Percentiles rank a stretch among this genome's conserved stretches.
phyloP scores from a whole-genome alignment of 2,888 invertebrate species.

The Neocrepidodera transversa region DNA sequence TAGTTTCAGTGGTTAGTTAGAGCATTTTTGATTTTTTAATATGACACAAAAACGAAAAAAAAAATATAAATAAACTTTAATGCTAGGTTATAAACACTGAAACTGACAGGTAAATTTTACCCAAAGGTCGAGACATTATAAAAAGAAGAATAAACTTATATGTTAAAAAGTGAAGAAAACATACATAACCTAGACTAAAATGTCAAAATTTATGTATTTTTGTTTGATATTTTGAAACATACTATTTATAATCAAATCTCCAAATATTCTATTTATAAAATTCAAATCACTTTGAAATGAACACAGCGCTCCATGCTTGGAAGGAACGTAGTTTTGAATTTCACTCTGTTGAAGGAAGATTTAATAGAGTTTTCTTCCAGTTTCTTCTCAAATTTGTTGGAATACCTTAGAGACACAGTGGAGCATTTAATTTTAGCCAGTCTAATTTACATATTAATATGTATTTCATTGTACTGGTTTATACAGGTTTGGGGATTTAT shows the following conservation, averaged over 20 bases:
- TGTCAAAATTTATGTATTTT: slow-evolving; percentile 15
- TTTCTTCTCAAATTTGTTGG: slow-evolving; percentile 35
- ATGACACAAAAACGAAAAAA: too few species aligned
- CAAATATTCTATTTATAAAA: slow-evolving; percentile 31
- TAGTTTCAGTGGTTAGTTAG: too few species aligned
- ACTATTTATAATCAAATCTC: slow-evolving; percentile 25
- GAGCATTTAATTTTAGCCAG: slow-evolving; percentile 63
- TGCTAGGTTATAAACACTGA: too few species aligned
- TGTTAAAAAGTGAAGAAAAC: not conserved
- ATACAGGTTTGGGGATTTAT: slow-evolving; percentile 60
- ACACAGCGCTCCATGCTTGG: slow-evolving; percentile 50
- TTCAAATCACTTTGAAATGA: slow-evolving; percentile 53
- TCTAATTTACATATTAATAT: slow-evolving; percentile 64
- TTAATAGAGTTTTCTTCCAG: slow-evolving; percentile 32
- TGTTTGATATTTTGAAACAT: slow-evolving; percentile 1
- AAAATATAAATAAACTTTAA: too few species aligned
- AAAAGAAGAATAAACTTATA: not conserved
- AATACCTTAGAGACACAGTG: slow-evolving; percentile 64
- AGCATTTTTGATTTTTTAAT: too few species aligned
- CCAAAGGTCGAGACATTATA: too few species aligned
- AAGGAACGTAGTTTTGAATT: slow-evolving; percentile 42
- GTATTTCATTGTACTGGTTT: slow-evolving; percentile 61
- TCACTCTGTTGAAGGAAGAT: slow-evolving; percentile 28
- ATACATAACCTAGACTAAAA: slow-evolving; percentile 16
- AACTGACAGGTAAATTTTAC: too few species aligned